phyloP scores from a whole-genome alignment of 92 coral and sea anemone genomes.

The Actinernus sp. region DNA sequence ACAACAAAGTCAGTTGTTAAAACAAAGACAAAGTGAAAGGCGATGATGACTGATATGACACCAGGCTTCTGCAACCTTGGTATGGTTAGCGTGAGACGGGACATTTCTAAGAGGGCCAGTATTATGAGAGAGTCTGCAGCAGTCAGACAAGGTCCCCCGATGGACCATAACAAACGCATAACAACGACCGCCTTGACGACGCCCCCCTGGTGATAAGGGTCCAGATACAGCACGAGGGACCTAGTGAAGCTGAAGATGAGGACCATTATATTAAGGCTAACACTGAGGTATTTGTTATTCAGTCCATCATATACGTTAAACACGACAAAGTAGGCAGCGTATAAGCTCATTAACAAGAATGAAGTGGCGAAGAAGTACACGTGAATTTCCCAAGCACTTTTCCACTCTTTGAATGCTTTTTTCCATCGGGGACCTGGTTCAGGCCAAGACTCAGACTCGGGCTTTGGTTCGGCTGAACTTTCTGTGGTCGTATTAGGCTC shows the following conservation, averaged over 20 bases:
- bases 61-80: constrained; percentile 73
- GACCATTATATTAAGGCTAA: constrained; percentile 88
- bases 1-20: constrained; percentile 79
- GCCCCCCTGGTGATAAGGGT: constrained; percentile 94
- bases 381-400: constrained; percentile 87
- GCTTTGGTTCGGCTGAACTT: constrained; percentile 45
- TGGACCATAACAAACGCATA: constrained; percentile 92
- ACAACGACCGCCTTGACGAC: constrained; percentile 55
- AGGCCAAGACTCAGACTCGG: constrained; percentile 92
- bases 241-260: constrained; percentile 77
- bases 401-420: constrained; percentile 83
- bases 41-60: constrained; percentile 56
- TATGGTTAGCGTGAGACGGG: constrained; percentile 72
- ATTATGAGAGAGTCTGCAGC: constrained; percentile 95
- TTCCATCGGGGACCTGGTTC: constrained; percentile 97
- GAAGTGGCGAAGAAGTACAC: constrained; percentile 75
- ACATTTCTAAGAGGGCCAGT: constrained; percentile 88
- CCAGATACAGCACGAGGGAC: constrained; percentile 83
- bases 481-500: constrained; percentile 23
- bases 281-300: constrained; percentile 75
- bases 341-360: constrained; percentile 74
- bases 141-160: constrained; percentile 93
- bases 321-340: constrained; percentile 83
- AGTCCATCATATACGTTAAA: constrained; percentile 90
- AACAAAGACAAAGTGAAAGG: constrained; percentile 76